These are phyloP conservation scores for Baccha elongata DNA, from an alignment of 2,888 invertebrate genomes.

Conservation along the genomic window DNA sequence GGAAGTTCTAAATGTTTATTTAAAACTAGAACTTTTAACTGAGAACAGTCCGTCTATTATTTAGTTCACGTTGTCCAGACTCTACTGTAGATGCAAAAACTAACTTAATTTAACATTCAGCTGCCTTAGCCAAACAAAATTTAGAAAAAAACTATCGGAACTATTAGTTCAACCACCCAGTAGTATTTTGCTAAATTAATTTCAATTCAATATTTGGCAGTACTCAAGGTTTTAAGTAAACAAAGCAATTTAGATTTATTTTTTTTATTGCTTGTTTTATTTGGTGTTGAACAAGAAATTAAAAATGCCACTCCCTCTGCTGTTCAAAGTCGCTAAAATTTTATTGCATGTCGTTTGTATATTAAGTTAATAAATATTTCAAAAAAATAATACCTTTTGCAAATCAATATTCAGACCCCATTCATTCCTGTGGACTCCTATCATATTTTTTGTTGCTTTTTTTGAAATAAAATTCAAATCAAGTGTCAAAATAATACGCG, in stretches of 20 bases:
- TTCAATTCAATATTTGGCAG: not conserved
- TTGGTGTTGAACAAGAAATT: conserved; percentile 23
- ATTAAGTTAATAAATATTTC: conserved; percentile 1
- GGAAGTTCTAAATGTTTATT: too few relatives aligned
- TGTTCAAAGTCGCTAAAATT: conserved; percentile 36
- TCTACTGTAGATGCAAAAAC: too few relatives aligned
- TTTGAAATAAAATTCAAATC: conserved; percentile 43
- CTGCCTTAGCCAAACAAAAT: too few relatives aligned
- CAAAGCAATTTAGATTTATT: conserved; percentile 15
- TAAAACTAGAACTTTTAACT: too few relatives aligned
- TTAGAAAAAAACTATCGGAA: not conserved
- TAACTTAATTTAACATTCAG: too few relatives aligned
- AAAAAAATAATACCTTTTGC: conserved; percentile 35
- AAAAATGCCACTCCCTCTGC: conserved; percentile 4
- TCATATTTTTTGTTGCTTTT: not conserved
- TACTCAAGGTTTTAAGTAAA: not conserved
- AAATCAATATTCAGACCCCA: conserved; percentile 53
- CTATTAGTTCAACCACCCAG: not conserved
- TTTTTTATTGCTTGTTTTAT: conserved; percentile 35
- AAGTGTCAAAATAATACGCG: conserved; percentile 48
- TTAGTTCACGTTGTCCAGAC: too few relatives aligned
- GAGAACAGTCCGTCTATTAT: too few relatives aligned
- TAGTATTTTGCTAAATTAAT: not conserved
- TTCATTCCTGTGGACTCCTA: conserved; percentile 39
- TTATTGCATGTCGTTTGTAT: conserved; percentile 27